A percentile compares a stretch with the other conserved stretches of the same genome.
These are phyloP conservation scores for Willisornis vidua DNA, from an alignment of 2,113 vertebrate species.

Conservation along the genomic window DNA sequence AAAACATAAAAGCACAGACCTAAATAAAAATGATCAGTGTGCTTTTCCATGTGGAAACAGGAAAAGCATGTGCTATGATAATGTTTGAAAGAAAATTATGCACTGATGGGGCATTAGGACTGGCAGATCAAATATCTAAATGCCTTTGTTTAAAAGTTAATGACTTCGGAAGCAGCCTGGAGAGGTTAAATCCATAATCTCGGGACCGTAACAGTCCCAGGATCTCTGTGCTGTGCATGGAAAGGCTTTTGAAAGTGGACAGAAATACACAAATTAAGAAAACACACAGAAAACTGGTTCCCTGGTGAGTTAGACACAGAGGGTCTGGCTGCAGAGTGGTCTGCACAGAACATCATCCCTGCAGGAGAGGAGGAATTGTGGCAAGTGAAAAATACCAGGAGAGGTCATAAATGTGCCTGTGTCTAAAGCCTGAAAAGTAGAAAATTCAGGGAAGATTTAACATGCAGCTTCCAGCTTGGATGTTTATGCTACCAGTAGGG, in stretches of 20 bases:
- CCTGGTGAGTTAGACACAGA: neutral
- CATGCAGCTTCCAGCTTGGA: neutral
- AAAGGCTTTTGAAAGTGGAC: neutral
- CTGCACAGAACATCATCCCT: neutral
- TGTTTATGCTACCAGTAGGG: neutral
- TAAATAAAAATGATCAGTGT: neutral
- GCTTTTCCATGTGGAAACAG: neutral
- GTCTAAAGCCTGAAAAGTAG: neutral
- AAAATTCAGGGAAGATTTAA: neutral
- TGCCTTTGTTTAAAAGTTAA: neutral
- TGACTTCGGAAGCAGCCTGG: neutral
- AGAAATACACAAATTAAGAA: neutral
- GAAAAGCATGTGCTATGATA: neutral
- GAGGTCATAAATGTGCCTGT: neutral
- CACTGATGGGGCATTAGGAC: neutral
- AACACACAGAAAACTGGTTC: neutral
- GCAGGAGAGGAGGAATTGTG: neutral
- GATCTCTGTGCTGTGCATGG: neutral
- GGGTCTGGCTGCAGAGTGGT: neutral
- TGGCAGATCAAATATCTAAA: neutral
- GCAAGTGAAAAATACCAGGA: neutral
- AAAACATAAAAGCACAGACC: neutral
- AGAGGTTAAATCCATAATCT: neutral
- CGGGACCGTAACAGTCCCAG: neutral
- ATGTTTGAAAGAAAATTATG: neutral